Evolutionary conservation across 2,888 invertebrate species (phyloP), one percentile per base, ranked within the genome.

Genomic region (Apodemia zela): DNA sequence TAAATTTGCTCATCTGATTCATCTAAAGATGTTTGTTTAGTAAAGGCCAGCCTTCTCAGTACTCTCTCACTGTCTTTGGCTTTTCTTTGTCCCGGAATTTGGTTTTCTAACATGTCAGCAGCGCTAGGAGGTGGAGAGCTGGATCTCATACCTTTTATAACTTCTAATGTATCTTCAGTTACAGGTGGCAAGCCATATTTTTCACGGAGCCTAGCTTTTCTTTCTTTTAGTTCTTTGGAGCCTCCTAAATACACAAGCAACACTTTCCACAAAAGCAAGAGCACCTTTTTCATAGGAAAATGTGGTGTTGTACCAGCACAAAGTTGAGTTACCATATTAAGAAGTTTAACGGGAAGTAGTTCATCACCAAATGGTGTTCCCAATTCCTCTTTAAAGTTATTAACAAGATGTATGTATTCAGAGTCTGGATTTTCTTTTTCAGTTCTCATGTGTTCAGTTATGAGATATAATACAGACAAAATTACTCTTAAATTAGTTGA

Each of bases 261-360:
- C 11, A 98, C 94, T 91, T 99, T 99, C 99, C 99, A 99, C 2
- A 99, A 84, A 18, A 99, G 89, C 60, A 99, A 89, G 18, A 99
- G 92, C 11, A 99, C 97, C 89, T 99, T 99, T 83, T 98, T 99
- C 95, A 99, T 99, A 3, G 99, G 99, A 88, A 98, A 99, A 89
- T 99, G 98, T 18, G 99, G 98, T 7, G 98, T 97, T 33, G 96
- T 95, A 0, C 99, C 99, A 73, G 98, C 97, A 87, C 99, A 99
- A 80, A 99, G 98, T 72, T 96, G 94, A 42, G 98, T 98, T 35
- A 99, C 97, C 99, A 99, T 99, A 69, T 97, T 96, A 66, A 99
- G 93, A 62, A 99, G 92, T 77, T 98, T 97, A 3, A 98, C 95
- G 47, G 97, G 95, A 35, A 99, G 84, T 65, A 98, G 85, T 81